Evolutionary conservation across 2,888 invertebrate genomes (phyloP).

Genomic region (Rugalucina vietnamica): DNA sequence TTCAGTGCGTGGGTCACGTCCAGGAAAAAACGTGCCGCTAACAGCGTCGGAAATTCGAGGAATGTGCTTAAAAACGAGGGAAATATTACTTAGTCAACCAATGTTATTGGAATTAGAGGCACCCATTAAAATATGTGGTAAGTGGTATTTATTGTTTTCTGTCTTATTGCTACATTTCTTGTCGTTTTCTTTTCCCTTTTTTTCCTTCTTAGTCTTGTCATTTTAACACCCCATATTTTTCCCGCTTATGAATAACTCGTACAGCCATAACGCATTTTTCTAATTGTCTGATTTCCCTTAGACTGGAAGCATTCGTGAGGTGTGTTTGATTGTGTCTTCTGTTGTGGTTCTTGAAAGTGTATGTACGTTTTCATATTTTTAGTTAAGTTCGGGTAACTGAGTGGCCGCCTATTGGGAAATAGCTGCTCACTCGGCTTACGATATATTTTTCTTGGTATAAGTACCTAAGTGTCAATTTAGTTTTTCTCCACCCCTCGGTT

Average conservation of each 20-base stretch:
- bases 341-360: no score
- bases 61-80: slow-evolving; percentile 86
- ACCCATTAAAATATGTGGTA: slow-evolving; percentile 87
- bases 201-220: neutral
- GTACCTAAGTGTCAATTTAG: no score
- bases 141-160: slow-evolving; percentile 22
- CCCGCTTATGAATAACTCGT: neutral
- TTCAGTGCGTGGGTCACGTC: slow-evolving; percentile 91
- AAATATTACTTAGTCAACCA: slow-evolving; percentile 87
- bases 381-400: no score
- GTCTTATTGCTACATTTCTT: neutral
- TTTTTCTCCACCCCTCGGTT: no score
- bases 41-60: slow-evolving; percentile 85
- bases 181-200: neutral
- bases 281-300: neutral
- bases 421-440: no score
- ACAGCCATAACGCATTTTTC: neutral
- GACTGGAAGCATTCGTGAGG: no score
- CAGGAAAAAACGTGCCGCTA: slow-evolving; percentile 88
- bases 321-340: no score
- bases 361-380: no score
- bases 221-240: neutral
- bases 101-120: slow-evolving; percentile 87
- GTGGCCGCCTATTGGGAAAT: no score
- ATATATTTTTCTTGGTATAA: no score